Evolutionary conservation across 2,888 invertebrate species (phyloP).

Genomic region (Amiota communis): DNA sequence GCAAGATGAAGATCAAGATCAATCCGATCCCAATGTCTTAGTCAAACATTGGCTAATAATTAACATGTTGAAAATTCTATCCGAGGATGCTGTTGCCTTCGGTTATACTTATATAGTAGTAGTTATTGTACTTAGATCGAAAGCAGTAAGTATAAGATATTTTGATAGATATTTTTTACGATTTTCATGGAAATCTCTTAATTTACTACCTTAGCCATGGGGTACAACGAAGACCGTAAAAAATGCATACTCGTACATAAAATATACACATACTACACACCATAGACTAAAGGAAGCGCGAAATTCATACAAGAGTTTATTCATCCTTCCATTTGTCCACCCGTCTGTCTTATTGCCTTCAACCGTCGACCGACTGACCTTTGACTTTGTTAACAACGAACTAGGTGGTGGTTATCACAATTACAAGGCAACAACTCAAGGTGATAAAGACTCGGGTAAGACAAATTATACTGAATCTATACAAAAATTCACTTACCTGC

Average conservation of each 20-base stretch:
- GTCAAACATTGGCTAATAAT: conserved; percentile 48
- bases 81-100: too few species aligned
- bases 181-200: conserved; percentile 64
- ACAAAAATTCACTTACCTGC: conserved; percentile 40
- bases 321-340: neutral
- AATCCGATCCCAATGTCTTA: neutral
- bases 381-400: conserved; percentile 22
- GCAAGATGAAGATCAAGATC: too few species aligned
- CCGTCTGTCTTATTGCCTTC: neutral
- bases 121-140: too few species aligned
- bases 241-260: conserved; percentile 42
- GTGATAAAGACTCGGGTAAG: conserved; percentile 58
- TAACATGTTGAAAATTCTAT: conserved; percentile 53
- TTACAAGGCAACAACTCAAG: conserved; percentile 48
- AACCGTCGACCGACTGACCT: neutral
- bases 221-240: conserved; percentile 51
- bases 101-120: too few species aligned
- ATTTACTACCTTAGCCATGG: conserved; percentile 43
- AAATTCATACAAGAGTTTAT: conserved; percentile 34
- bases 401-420: conserved; percentile 51
- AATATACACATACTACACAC: neutral
- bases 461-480: conserved; percentile 36
- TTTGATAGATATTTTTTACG: conserved; percentile 51
- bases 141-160: neutral
- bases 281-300: conserved; percentile 36